Evolutionary conservation across 2,888 invertebrate genomes (phyloP).

Genomic region (Ellobium chinense): DNA sequence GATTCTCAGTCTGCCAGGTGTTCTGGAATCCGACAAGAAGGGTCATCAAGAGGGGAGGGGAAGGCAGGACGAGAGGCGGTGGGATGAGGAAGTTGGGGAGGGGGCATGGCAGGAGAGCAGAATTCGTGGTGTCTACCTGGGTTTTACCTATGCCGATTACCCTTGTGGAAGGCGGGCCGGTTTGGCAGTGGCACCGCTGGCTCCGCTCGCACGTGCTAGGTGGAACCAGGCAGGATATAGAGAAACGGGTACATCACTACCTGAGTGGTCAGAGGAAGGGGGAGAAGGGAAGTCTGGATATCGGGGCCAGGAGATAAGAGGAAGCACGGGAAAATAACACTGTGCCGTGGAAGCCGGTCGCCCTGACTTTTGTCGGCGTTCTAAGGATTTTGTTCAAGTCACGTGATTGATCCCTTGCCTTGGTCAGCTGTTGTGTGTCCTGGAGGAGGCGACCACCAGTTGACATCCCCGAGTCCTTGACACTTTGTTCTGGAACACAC

Average conservation of each 20-base stretch:
- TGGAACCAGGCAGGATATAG: not conserved
- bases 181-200: constrained; percentile 7
- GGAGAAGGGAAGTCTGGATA: not conserved
- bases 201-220: constrained; percentile 15
- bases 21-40: not conserved
- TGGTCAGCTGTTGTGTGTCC: not conserved
- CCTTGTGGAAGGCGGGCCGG: constrained; percentile 7
- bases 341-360: not conserved
- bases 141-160: not conserved
- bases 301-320: not conserved
- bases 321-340: not conserved
- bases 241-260: constrained; percentile 22
- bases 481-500: not conserved
- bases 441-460: not conserved
- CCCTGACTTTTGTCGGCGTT: not conserved
- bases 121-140: not conserved
- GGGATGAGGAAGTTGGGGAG: not conserved
- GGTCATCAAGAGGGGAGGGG: not conserved
- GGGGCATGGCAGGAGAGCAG: not conserved
- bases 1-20: constrained; percentile 1
- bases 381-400: not conserved
- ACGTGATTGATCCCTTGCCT: not conserved
- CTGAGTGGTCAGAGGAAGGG: constrained; percentile 16
- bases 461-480: not conserved
- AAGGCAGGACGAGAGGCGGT: not conserved